A percentile compares a stretch with the other conserved stretches of the same genome.
These are phyloP conservation scores for Scaptomyza cyrtandrae DNA, from an alignment of 2,888 invertebrate species.

Conservation along the genomic window DNA sequence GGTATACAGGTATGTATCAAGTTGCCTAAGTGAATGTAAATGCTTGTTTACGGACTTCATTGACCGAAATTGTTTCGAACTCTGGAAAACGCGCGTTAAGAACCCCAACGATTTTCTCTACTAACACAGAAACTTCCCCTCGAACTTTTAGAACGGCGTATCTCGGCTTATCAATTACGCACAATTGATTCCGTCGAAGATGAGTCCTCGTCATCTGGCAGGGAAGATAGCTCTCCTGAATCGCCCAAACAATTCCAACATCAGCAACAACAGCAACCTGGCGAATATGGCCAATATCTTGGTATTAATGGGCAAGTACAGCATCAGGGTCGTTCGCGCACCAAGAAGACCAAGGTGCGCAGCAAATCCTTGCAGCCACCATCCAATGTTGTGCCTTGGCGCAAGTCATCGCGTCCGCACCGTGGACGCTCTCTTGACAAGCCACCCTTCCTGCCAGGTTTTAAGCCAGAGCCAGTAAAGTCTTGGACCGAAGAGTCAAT, in stretches of 20 bases:
- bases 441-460: slow-evolving; percentile 83
- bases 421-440: slow-evolving; percentile 85
- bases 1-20: slow-evolving; percentile 45
- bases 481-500: slow-evolving; percentile 89
- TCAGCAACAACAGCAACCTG: slow-evolving; percentile 64
- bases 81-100: slow-evolving; percentile 46
- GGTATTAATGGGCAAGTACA: slow-evolving; percentile 75
- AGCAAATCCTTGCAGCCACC: slow-evolving; percentile 84
- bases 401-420: slow-evolving; percentile 81
- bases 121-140: slow-evolving; percentile 32
- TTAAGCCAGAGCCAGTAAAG: slow-evolving; percentile 84
- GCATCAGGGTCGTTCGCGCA: slow-evolving; percentile 81
- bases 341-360: slow-evolving; percentile 81
- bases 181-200: slow-evolving; percentile 83
- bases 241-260: slow-evolving; percentile 70
- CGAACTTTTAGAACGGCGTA: slow-evolving; percentile 82
- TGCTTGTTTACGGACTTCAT: not conserved
- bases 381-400: slow-evolving; percentile 82
- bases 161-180: slow-evolving; percentile 83
- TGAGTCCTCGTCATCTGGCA: slow-evolving; percentile 83
- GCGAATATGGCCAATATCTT: slow-evolving; percentile 77
- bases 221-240: slow-evolving; percentile 83
- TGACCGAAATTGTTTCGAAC: slow-evolving; percentile 42
- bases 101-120: not conserved
- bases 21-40: slow-evolving; percentile 15